These are phyloP conservation scores for Labeo catla DNA, from an alignment of 2,113 vertebrate species.

Conservation along the genomic window DNA sequence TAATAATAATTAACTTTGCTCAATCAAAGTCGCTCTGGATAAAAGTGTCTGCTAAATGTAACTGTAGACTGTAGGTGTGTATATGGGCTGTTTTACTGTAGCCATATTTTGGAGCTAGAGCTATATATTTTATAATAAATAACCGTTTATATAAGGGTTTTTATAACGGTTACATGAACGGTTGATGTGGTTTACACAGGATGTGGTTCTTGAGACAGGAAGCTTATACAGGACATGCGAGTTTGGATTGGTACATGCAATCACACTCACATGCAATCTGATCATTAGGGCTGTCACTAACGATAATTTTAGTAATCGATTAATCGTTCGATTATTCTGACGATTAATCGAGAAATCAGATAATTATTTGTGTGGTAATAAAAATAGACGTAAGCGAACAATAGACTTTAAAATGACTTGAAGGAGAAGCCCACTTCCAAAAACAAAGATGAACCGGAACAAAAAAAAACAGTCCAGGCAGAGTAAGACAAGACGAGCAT, in stretches of 20 bases:
- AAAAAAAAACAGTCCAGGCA: too few relatives aligned
- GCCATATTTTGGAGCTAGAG: not conserved
- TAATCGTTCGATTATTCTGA: too few relatives aligned
- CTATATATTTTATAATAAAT: not conserved
- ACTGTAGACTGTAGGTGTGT: not conserved
- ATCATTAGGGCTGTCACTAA: not conserved
- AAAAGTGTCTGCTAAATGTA: too few relatives aligned
- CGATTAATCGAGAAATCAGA: too few relatives aligned
- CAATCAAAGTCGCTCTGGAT: too few relatives aligned
- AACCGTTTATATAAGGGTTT: not conserved
- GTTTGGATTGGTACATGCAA: not conserved
- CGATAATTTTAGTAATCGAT: too few relatives aligned
- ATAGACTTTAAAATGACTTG: too few relatives aligned
- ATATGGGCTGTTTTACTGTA: not conserved
- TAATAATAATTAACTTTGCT: not conserved
- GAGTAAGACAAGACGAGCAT: too few relatives aligned
- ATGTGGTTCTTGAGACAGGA: conserved; percentile 13
- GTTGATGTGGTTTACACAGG: not conserved
- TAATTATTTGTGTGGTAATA: too few relatives aligned
- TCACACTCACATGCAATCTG: not conserved
- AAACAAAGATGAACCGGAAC: too few relatives aligned
- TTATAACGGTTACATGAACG: not conserved
- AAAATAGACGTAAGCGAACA: too few relatives aligned
- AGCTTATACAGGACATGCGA: not conserved
- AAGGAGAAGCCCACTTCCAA: too few relatives aligned